Base-by-base conservation (phyloP, 1,140 invertebrate genomes). In the Micrasema minimum region DNA sequence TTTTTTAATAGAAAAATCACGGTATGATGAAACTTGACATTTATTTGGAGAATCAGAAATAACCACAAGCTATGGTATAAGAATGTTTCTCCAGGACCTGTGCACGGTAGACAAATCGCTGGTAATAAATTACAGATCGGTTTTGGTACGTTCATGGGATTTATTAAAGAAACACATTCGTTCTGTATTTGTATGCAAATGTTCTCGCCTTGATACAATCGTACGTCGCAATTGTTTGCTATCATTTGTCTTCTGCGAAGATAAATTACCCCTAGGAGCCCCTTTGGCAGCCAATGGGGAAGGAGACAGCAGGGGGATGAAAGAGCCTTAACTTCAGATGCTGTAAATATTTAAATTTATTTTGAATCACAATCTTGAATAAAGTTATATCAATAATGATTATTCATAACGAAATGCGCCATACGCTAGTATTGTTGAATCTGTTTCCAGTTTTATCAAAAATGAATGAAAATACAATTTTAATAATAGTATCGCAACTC, bases 191-290 rank as follows among this genome's bases (percentile, higher is more conserved):
- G 70, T 66, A 75, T 72, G 66, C 69, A 71, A 67, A 74, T 67
- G 67, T 71, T 70, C 72, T 70, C 72, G 72, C 67, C 67, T 67
- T 37, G 64, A 74, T 61, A 73, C 72, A 74, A 68, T 43, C 72
- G 65, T 55, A 59, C 53, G 66, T 31, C 20, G 69, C 69, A 62
- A 69, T 75, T 75, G 73, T 75, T 75, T 68, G 73, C 66, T 51
- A 72, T 69, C 73, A 75, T 75, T 75, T 75, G 73, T 75, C 73
- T 75, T 75, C 70, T 65, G 46, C 31, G 65, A 71, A 74, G 72
- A 74, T 71, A 74, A 74, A 74, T 74, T 57, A 64, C 45, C 66
- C 51, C 41, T 26, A 11, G 62, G 72, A 74, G 71, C 72, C 72
- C 72, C 71, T 74, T 74, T 57, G 69, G 68, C 46, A 45, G 46